phyloP scores from a whole-genome alignment of 2,888 invertebrate genomes.

The Euplexia lucipara region DNA sequence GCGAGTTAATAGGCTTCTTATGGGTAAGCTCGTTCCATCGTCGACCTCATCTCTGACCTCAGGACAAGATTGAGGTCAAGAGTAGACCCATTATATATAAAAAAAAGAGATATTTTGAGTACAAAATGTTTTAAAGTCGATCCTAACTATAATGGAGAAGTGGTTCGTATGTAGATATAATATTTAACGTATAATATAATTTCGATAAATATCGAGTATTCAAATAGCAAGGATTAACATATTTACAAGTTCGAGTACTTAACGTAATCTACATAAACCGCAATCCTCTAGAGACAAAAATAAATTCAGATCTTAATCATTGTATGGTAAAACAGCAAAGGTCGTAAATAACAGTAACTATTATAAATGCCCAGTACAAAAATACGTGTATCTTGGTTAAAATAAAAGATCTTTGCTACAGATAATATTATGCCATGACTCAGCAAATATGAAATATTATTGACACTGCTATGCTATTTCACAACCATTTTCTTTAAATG shows the following conservation, averaged over 20 bases:
- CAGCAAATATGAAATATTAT: conserved; percentile 7
- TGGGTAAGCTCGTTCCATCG: too few relatives aligned
- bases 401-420: background rate
- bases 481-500: background rate
- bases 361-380: conserved; percentile 11
- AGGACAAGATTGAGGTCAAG: too few relatives aligned
- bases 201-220: conserved; percentile 17
- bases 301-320: conserved; percentile 10
- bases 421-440: background rate
- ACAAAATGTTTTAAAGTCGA: background rate
- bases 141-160: background rate
- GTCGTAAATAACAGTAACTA: conserved; percentile 17
- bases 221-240: background rate
- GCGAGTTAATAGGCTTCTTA: too few relatives aligned
- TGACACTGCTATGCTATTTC: background rate
- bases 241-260: background rate
- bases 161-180: background rate
- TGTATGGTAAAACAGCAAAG: conserved; percentile 1
- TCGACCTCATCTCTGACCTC: too few relatives aligned
- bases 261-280: background rate
- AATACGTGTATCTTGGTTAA: conserved; percentile 7
- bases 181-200: too few relatives aligned
- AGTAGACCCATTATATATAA: too few relatives aligned
- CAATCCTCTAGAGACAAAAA: background rate
- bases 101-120: conserved; percentile 18